Percentiles rank a stretch among this genome's conserved stretches.
These are phyloP conservation scores for Loxodonta africana DNA, from an alignment of 2,113 vertebrate genomes.

Conservation along the genomic window DNA sequence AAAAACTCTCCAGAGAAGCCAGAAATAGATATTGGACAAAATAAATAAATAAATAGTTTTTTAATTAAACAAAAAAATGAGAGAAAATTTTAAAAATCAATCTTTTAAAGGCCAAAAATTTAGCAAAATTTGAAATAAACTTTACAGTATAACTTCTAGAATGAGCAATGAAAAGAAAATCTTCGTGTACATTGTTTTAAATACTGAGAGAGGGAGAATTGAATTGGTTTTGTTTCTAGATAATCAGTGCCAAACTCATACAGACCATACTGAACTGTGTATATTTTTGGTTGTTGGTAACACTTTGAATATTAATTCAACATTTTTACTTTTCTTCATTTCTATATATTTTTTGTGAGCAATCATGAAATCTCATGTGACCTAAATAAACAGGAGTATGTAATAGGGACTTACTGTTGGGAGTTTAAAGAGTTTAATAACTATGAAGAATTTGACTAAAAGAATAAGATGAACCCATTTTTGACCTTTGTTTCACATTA, in stretches of 20 bases:
- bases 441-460: slow-evolving; percentile 78
- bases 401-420: neutral
- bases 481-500: slow-evolving; percentile 91
- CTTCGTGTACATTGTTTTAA: neutral
- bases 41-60: neutral
- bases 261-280: neutral
- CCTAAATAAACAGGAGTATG: neutral
- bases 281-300: neutral
- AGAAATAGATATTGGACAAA: neutral
- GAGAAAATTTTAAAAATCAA: neutral
- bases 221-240: neutral
- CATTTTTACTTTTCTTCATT: slow-evolving; percentile 46
- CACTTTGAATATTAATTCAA: slow-evolving; percentile 37
- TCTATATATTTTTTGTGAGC: slow-evolving; percentile 49
- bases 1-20: neutral
- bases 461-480: slow-evolving; percentile 56
- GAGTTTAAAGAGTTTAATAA: slow-evolving; percentile 75
- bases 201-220: neutral
- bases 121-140: neutral
- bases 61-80: neutral
- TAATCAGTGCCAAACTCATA: neutral
- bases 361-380: slow-evolving; percentile 8
- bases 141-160: slow-evolving; percentile 30
- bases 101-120: slow-evolving; percentile 21
- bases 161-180: slow-evolving; percentile 1